Base-by-base conservation (phyloP, 2,113 vertebrate species). In the Channa maculata region DNA sequence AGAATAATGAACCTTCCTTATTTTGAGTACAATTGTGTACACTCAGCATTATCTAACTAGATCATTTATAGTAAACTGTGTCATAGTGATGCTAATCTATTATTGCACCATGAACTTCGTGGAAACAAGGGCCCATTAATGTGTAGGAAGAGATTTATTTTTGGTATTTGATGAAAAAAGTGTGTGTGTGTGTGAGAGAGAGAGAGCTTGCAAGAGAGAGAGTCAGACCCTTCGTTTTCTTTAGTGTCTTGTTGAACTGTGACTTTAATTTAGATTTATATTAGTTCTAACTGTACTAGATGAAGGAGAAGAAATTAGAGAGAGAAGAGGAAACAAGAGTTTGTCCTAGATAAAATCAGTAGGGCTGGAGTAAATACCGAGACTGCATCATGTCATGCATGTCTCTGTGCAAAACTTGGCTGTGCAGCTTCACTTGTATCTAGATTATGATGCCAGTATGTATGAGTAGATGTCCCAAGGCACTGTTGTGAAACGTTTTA, bases 311-410 rank as follows among this genome's bases (percentile, higher is more conserved):
- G 38, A 46, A 72, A 75, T 61, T 5, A 13, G 37, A 52, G 15
- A 44, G 59, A 34, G 65, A 37, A 41, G 52, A 62, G 3, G 37
- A 73, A 72, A 75, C 46, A 41, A 48, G 65, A 50, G 57, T 46
- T 78, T 45, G 50, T 41, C 36, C 43, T 66, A 79, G 77, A 70
- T 79, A 10, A 34, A 54, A 62, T 44, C 41, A 53, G 55, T 8
- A 13, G 60, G 12, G 5, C 33, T 46, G 59, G 15, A 15, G 65
- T 9, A 9, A 52, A 49, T 50, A 34, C 44, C 52, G 71, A 68
- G 57, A 12, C 44, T 3, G 24, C 9, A 36, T 65, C 48, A 62
- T 75, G 82, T 84, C 65, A 77, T 24, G 24, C 24, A 24, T 24
- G 24, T 24, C 24, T 24, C 24, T 24, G 24, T 24, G 24, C 24